phyloP scores from a whole-genome alignment of 1,140 invertebrate genomes.

The Lepeophtheirus salmonis region DNA sequence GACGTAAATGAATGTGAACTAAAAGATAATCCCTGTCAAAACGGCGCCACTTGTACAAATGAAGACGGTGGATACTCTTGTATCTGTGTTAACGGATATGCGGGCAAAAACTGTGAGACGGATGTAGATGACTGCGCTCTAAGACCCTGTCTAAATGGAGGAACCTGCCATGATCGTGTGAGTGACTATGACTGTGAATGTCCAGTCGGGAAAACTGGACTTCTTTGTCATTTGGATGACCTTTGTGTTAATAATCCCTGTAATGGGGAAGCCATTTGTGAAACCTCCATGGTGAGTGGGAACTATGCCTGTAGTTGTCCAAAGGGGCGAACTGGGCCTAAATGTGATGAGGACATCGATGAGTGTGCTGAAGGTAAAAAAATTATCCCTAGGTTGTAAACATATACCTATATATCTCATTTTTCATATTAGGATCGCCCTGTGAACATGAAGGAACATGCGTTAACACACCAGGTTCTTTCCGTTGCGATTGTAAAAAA shows the following conservation, averaged over 20 bases:
- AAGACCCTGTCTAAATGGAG: constrained; percentile 85
- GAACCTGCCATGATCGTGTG: constrained; percentile 84
- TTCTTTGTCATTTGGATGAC: constrained; percentile 85
- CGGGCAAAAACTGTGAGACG: constrained; percentile 65
- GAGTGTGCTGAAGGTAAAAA: constrained; percentile 75
- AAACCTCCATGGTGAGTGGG: constrained; percentile 84
- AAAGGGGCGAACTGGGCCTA: constrained; percentile 64
- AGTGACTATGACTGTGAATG: constrained; percentile 87
- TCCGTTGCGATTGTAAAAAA: constrained; percentile 72
- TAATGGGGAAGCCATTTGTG: constrained; percentile 74
- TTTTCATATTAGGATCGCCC: constrained; percentile 45
- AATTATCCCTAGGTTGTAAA: too few relatives aligned
- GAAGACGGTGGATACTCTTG: constrained; percentile 71
- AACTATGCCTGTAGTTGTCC: constrained; percentile 83
- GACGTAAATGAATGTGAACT: constrained; percentile 33
- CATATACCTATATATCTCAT: too few relatives aligned
- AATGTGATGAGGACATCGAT: constrained; percentile 82
- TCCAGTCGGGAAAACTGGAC: constrained; percentile 68
- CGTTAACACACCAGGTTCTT: constrained; percentile 82
- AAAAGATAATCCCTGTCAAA: constrained; percentile 62
- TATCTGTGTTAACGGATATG: constrained; percentile 91
- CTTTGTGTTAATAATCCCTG: constrained; percentile 92
- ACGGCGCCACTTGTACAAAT: constrained; percentile 85
- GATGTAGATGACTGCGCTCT: constrained; percentile 85
- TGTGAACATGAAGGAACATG: constrained; percentile 81